Percentiles rank a stretch among this genome's conserved stretches.
Conservation (phyloP, 2,113 vertebrate species). For the Puntigrus tetrazona region DNA sequence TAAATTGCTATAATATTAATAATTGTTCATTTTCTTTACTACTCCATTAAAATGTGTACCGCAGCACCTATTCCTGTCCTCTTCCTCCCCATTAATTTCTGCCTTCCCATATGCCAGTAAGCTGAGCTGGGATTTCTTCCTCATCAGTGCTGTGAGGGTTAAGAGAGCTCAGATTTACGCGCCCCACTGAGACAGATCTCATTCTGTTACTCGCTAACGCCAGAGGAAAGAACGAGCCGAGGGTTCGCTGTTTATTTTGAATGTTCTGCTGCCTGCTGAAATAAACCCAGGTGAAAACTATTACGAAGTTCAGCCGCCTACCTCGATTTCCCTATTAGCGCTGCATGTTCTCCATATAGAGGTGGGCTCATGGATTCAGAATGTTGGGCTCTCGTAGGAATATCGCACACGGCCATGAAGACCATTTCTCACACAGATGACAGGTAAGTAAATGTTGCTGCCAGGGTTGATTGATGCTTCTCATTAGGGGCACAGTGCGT, state of each 20-base stretch:
- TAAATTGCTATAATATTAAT: neutral
- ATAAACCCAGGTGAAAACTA: slow-evolving; percentile 1
- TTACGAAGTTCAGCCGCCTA: neutral
- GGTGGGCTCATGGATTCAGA: slow-evolving; percentile 42
- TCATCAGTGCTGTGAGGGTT: slow-evolving; percentile 44
- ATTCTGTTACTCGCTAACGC: slow-evolving; percentile 44
- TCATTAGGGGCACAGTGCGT: slow-evolving; percentile 44
- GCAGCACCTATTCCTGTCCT: neutral
- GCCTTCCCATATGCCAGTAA: slow-evolving; percentile 31
- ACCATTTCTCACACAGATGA: slow-evolving; percentile 26
- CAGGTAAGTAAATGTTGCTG: slow-evolving; percentile 26
- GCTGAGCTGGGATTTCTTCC: slow-evolving; percentile 59
- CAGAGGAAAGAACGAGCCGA: neutral
- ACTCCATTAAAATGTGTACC: neutral
- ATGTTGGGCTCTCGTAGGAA: slow-evolving; percentile 33
- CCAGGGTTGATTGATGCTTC: slow-evolving; percentile 46
- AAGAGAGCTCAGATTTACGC: slow-evolving; percentile 32
- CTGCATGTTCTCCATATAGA: neutral
- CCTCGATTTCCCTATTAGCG: neutral
- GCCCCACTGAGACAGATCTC: slow-evolving; percentile 26
- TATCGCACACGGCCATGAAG: slow-evolving; percentile 22
- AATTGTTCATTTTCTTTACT: neutral
- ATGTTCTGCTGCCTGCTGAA: slow-evolving; percentile 6
- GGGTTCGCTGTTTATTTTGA: slow-evolving; percentile 45
- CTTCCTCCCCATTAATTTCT: slow-evolving; percentile 30